Percentiles rank a stretch among this genome's conserved stretches.
phyloP scores from a whole-genome alignment of 1,140 invertebrate genomes.

The Trichogramma pretiosum region DNA sequence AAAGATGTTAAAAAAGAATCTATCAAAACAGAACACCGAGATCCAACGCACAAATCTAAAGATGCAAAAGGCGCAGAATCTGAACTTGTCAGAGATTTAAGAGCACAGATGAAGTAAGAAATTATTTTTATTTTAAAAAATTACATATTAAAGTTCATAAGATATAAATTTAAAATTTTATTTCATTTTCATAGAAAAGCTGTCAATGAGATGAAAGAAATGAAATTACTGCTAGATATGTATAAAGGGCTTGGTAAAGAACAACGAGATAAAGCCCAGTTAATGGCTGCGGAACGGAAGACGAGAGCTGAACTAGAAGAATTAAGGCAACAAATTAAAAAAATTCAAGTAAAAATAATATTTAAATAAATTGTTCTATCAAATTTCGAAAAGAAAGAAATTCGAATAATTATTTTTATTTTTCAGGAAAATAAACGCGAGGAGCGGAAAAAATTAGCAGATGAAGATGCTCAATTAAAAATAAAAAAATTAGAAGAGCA shows the following conservation, averaged over 20 bases:
- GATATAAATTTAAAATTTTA: background rate
- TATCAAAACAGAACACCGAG: constrained; percentile 47
- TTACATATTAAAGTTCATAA: background rate
- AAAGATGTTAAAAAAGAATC: constrained; percentile 56
- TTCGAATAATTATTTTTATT: constrained; percentile 4
- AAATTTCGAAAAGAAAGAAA: background rate
- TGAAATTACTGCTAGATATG: constrained; percentile 93
- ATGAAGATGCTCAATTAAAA: constrained; percentile 89
- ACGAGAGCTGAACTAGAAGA: constrained; percentile 83
- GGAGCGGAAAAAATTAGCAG: constrained; percentile 83
- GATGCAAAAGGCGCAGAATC: constrained; percentile 54
- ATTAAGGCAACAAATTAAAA: constrained; percentile 72
- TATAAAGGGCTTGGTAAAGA: constrained; percentile 95
- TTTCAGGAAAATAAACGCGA: constrained; percentile 82
- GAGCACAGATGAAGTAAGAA: constrained; percentile 82
- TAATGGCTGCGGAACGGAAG: constrained; percentile 93
- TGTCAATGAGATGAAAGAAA: constrained; percentile 81
- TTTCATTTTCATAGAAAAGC: constrained; percentile 63
- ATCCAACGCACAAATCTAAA: constrained; percentile 48
- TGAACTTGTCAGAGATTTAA: constrained; percentile 72
- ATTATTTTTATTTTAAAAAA: constrained; percentile 15
- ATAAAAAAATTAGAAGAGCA: constrained; percentile 93
- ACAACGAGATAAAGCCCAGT: constrained; percentile 88
- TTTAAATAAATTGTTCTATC: background rate
- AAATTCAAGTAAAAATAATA: constrained; percentile 55